Conservation (phyloP, 2,113 vertebrate genomes). For the Cyphomyrus discorhynchus region DNA sequence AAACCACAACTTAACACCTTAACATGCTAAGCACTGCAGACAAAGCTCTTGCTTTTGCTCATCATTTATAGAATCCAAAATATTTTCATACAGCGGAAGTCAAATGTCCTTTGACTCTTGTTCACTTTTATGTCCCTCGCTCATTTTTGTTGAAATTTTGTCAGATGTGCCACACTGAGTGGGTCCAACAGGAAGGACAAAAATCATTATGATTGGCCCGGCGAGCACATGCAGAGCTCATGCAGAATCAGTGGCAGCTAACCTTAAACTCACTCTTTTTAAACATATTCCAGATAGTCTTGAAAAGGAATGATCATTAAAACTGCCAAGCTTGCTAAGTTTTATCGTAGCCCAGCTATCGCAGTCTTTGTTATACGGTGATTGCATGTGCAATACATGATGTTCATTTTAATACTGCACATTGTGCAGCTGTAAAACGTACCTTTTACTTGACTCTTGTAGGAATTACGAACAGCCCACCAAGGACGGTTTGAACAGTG, state of each 20-base stretch:
- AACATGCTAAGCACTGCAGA: neutral
- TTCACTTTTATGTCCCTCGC: neutral
- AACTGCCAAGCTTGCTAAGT: neutral
- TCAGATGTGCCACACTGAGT: neutral
- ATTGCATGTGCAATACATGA: neutral
- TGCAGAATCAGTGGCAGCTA: neutral
- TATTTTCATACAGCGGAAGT: neutral
- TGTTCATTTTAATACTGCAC: neutral
- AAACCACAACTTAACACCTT: no score
- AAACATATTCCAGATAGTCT: neutral
- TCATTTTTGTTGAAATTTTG: neutral
- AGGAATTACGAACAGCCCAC: conserved; percentile 97
- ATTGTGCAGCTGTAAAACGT: neutral
- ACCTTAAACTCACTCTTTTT: neutral
- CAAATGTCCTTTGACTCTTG: neutral
- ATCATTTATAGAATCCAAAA: neutral
- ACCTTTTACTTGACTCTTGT: conserved; percentile 1
- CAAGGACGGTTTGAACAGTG: conserved; percentile 92
- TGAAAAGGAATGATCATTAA: neutral
- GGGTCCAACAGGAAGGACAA: neutral
- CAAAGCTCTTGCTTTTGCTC: neutral
- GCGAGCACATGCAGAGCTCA: neutral
- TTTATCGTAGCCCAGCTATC: neutral
- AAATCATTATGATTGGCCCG: neutral
- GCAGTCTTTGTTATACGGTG: neutral